These are phyloP conservation scores for Noctua fimbriata DNA, from an alignment of 2,888 invertebrate species.

Conservation along the genomic window DNA sequence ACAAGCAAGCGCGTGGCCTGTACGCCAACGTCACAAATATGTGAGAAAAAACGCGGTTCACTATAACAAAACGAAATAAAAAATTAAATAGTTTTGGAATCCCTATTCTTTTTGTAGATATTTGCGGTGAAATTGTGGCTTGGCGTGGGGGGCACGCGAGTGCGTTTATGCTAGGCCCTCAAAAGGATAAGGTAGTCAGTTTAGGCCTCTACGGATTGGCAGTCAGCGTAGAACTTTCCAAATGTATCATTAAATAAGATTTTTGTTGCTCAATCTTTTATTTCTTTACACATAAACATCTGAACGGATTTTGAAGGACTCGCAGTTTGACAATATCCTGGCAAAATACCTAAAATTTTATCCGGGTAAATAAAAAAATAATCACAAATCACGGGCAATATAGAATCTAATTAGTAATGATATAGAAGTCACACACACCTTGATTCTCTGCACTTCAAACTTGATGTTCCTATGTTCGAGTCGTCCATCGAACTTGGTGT, in stretches of 20 bases:
- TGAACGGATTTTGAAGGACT: background rate
- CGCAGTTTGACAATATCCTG: background rate
- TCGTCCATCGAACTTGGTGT: conserved; percentile 98
- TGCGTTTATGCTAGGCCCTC: too few relatives aligned
- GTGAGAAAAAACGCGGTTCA: too few relatives aligned
- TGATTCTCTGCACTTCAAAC: conserved; percentile 96
- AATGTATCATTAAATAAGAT: background rate
- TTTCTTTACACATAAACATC: background rate
- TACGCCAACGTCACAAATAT: too few relatives aligned
- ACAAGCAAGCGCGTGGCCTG: too few relatives aligned
- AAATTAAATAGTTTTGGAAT: too few relatives aligned
- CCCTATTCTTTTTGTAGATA: too few relatives aligned
- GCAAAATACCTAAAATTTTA: background rate
- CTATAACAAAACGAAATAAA: too few relatives aligned
- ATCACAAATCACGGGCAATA: background rate
- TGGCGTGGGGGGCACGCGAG: too few relatives aligned
- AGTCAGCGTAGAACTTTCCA: background rate
- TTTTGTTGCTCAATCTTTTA: background rate
- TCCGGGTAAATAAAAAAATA: too few relatives aligned
- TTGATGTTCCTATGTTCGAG: conserved; percentile 97
- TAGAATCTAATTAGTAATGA: background rate
- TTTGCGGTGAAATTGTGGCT: too few relatives aligned
- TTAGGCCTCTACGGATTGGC: background rate
- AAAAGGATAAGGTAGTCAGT: background rate
- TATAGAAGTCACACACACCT: conserved; percentile 74